Conservation (phyloP, 64 coral and sea anemone species). For the Porites australiensis region DNA sequence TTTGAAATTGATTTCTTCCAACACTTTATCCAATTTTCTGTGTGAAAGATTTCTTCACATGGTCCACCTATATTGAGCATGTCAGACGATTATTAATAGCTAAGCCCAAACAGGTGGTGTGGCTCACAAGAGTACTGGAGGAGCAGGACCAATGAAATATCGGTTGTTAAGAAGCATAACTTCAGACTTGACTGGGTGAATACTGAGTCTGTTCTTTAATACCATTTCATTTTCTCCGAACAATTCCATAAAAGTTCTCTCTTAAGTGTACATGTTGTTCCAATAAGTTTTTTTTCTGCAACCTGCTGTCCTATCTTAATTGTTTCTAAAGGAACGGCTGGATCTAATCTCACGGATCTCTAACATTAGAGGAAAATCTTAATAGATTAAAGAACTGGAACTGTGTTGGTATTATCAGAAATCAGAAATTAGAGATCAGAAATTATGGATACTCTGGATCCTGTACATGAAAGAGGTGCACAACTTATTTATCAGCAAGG, state of each 20-base stretch:
- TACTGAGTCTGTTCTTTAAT: not conserved
- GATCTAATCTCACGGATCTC: too few relatives aligned
- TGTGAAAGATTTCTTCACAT: slow-evolving; percentile 9
- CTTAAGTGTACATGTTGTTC: too few relatives aligned
- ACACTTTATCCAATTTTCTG: not conserved
- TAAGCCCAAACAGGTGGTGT: slow-evolving; percentile 12
- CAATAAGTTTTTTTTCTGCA: too few relatives aligned
- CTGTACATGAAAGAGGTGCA: not conserved
- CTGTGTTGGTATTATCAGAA: too few relatives aligned
- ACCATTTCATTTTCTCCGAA: too few relatives aligned
- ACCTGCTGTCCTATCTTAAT: too few relatives aligned
- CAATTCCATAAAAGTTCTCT: too few relatives aligned
- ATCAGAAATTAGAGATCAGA: too few relatives aligned
- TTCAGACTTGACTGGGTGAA: not conserved
- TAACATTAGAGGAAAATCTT: too few relatives aligned
- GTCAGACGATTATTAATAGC: slow-evolving; percentile 22
- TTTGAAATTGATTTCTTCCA: slow-evolving; percentile 27
- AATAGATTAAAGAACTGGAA: too few relatives aligned
- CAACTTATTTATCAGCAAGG: not conserved
- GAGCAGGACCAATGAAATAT: not conserved
- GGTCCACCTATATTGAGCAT: slow-evolving; percentile 4
- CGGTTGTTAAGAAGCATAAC: not conserved
- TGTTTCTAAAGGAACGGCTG: too few relatives aligned
- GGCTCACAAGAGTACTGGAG: slow-evolving; percentile 15
- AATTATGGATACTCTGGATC: too few relatives aligned